Base-by-base conservation (phyloP, 2,888 invertebrate genomes). In the Morpho helenor region DNA sequence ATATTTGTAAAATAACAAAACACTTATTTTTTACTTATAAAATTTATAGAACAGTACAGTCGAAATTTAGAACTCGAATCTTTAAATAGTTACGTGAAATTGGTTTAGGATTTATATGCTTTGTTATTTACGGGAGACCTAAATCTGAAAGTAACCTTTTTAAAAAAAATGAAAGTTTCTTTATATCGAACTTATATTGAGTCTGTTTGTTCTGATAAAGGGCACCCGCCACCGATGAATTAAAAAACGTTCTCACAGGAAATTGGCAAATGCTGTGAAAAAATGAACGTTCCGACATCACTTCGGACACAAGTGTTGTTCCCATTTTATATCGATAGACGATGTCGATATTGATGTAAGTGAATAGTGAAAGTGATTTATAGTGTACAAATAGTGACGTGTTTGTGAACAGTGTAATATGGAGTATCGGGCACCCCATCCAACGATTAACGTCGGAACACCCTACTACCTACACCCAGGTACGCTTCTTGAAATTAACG, bases 361-460 rank as follows among this genome's bases (percentile, higher is more conserved):
- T 8, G 48, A 23, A 40, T 4, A 7, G 23, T 31, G 48, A n/a
- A 48, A 23, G 48, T 47, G 42, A 48, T 48, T 1, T 4, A 43
- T 23, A 7, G 45, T 52, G 57, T 61, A 43, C 48, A 9, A 60
- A 56, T 59, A 50, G 68, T 73, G 73, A 64, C 70, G 75, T 69
- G 68, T 65, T 61, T 60, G 67, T 70, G 72, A 65, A 70, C 70
- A 72, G 76, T 77, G 75, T 69, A 68, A 69, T 66, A 90, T 91
- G 91, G 91, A 91, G 71, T 90, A 89, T 72, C 82, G 91, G 48
- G 84, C 85, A 61, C 88, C 89, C 43, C 80, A 82, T 69, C 87
- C 90, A 61, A 72, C 79, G 73, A 76, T 80, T 77, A 82, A 75
- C 80, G 79, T 76, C 75, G 86, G 84, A 65, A 66, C 83, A 68